Conservation (phyloP, 2,888 invertebrate genomes). For the Pollenia griseotomentosa region DNA sequence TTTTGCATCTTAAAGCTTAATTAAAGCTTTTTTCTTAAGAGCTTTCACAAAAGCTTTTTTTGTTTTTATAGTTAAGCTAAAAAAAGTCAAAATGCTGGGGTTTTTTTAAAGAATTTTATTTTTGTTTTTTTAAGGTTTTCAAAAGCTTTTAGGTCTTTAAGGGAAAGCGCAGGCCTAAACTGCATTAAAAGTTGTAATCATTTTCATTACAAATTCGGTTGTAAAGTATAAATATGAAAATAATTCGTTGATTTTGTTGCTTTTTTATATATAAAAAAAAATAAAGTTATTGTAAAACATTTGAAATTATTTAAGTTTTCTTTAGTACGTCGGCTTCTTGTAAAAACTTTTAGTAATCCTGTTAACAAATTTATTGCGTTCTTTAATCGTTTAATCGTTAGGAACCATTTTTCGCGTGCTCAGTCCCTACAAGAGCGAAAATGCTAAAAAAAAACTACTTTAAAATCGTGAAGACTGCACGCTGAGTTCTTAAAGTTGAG, state of each 20-base stretch:
- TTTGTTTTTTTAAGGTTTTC: neutral
- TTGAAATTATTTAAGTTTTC: no score
- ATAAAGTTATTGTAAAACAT: no score
- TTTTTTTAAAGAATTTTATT: neutral
- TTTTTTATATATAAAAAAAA: no score
- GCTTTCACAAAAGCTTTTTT: conserved; percentile 44
- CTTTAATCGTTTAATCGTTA: no score
- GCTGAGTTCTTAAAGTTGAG: conserved; percentile 70
- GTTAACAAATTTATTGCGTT: no score
- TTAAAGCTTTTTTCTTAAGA: conserved; percentile 5
- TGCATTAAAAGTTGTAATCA: no score
- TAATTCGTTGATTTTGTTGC: no score
- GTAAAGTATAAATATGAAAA: no score
- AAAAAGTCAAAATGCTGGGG: conserved; percentile 27
- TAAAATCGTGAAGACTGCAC: conserved; percentile 55
- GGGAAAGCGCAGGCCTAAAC: no score
- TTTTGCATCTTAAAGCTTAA: conserved; percentile 38
- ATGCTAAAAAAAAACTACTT: neutral
- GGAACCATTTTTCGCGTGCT: neutral
- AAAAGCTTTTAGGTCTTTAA: conserved; percentile 39
- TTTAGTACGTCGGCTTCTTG: no score
- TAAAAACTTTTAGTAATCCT: no score
- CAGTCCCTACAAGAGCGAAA: conserved; percentile 1
- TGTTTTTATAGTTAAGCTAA: neutral
- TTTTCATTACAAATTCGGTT: no score